Base-by-base conservation (phyloP, 2,113 vertebrate species). In the Grantiella picta region DNA sequence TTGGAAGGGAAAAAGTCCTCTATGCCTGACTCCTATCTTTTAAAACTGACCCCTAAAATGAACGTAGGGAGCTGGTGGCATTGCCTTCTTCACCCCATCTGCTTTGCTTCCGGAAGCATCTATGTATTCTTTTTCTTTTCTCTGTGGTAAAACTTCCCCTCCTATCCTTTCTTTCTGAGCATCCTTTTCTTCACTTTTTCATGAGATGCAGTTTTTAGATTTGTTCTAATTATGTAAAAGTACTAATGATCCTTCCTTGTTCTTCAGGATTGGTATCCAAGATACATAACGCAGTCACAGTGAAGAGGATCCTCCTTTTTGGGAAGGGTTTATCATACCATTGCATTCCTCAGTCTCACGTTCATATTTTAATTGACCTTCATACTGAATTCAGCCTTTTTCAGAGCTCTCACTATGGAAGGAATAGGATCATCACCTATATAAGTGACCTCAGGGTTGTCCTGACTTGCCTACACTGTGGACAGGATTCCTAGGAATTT, bases 281-380 rank as follows among this genome's bases (percentile, higher is more conserved):
- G 73, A 47, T 33, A 70, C 8, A 50, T 4, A 24, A 52, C 28
- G 24, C 23, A 54, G 50, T 16, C 50, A 12, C 11, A 50, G 25
- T 0, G 0, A 35, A 70, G 1, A 5, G 33, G 24, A 78, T 47
- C 17, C 15, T 60, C 90, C 40, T 5, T 44, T 78, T 31, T 63
- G 10, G 56, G 65, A 77, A 59, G 45, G 11, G 6, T 66, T 77
- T 83, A 35, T 8, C 38, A 21, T 31, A 4, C 45, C 23, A 10
- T 24, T 42, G 5, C 17, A 73, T 60, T 73, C 22, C 35, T 73
- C n/a, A 14, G 42, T 59, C 64, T 78, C 29, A 33, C 7, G 63
- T 33, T 70, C 35, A 22, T 45, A 47, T 22, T 84, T 63, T 42
- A 52, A 78, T 47, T 33, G 10, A 36, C 11, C 8, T 82, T 66